phyloP scores from a whole-genome alignment of 1,140 invertebrate species.

The Bombus vancouverensis region DNA sequence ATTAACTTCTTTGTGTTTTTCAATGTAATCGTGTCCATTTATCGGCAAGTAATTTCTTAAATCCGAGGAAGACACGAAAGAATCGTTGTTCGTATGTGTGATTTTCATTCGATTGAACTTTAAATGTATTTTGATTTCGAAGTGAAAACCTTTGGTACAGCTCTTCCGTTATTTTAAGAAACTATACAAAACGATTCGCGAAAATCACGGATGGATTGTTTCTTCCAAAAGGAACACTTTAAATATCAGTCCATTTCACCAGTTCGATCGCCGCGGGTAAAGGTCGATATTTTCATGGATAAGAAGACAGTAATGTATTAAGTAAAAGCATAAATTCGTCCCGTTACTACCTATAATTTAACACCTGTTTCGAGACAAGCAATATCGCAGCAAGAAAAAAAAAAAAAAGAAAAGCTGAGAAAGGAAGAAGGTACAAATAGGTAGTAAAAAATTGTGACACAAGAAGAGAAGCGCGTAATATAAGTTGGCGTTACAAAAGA shows the following conservation, averaged over 20 bases:
- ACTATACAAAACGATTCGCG: not conserved
- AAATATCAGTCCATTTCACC: not conserved
- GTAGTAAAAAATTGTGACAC: not conserved
- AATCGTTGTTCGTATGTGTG: too few species aligned
- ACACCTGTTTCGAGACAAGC: not conserved
- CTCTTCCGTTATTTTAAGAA: not conserved
- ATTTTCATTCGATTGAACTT: not conserved
- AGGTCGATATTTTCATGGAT: not conserved
- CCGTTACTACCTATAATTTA: conserved; percentile 32
- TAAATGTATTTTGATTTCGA: not conserved
- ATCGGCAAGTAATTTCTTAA: too few species aligned
- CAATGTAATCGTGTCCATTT: too few species aligned
- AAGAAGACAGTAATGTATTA: not conserved
- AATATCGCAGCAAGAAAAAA: too few species aligned
- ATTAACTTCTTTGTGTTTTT: too few species aligned
- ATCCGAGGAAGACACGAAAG: too few species aligned
- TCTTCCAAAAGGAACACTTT: not conserved
- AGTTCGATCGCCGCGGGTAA: too few species aligned
- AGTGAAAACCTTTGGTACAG: not conserved
- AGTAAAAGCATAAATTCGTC: conserved; percentile 27
- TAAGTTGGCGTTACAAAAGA: not conserved
- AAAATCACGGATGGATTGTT: not conserved
- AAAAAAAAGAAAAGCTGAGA: not conserved
- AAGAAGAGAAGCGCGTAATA: not conserved
- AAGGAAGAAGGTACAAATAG: too few species aligned